Conservation (phyloP, 2,888 invertebrate species). For the Atethmia centrago region DNA sequence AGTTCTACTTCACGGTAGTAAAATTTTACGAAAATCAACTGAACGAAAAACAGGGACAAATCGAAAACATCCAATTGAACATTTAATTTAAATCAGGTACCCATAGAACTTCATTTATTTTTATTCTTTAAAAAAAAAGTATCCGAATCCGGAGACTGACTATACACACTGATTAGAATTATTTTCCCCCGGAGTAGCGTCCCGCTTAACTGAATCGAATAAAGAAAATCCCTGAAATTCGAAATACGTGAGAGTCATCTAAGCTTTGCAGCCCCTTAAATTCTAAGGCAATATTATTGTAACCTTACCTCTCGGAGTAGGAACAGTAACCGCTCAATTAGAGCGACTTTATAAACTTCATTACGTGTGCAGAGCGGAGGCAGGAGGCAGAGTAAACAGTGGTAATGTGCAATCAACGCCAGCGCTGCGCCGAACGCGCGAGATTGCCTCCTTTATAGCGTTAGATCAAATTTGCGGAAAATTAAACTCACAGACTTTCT, state of each 20-base stretch:
- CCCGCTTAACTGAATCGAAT: conserved; percentile 14
- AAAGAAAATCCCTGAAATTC: conserved; percentile 8
- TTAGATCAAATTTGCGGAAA: conserved; percentile 89
- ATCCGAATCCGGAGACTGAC: conserved; percentile 2
- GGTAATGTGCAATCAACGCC: conserved; percentile 66
- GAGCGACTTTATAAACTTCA: conserved; percentile 73
- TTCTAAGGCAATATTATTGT: conserved; percentile 59
- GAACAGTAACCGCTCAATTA: conserved; percentile 72
- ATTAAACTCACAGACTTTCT: conserved; percentile 85
- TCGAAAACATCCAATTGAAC: conserved; percentile 47
- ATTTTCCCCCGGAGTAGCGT: not conserved
- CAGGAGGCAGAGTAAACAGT: conserved; percentile 54
- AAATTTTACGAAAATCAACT: conserved; percentile 40
- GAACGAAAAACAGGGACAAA: conserved; percentile 45
- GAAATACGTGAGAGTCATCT: not conserved
- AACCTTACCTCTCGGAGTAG: conserved; percentile 65
- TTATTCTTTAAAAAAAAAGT: conserved; percentile 2
- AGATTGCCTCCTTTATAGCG: conserved; percentile 79
- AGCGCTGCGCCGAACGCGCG: conserved; percentile 56
- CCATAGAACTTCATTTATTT: conserved; percentile 14
- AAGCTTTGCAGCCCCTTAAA: conserved; percentile 34
- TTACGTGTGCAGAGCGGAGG: conserved; percentile 61
- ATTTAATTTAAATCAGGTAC: conserved; percentile 45
- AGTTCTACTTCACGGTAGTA: conserved; percentile 20
- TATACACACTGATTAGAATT: conserved; percentile 27